Base-by-base conservation (phyloP, 2,888 invertebrate species). In the Pristionchus japonicus region DNA sequence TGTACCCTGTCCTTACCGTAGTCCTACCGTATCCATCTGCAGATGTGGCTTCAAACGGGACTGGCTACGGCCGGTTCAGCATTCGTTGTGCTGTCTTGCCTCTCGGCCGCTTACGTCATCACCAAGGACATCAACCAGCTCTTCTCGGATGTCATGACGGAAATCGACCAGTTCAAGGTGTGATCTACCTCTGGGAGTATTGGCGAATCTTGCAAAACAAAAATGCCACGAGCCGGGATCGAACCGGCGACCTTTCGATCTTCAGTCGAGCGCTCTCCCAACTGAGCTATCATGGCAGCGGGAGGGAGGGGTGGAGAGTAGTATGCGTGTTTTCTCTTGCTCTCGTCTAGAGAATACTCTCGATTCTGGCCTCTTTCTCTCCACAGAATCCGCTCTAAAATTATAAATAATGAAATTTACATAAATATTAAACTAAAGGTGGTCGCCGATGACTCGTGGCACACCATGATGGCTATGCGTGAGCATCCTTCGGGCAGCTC, bases 181-280 rank as follows among this genome's bases (percentile, higher is more conserved):
- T 87, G 23, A 6, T 13, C 43, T 23, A n/a, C 34, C n/a, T 34
- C 43, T 6, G 11, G 43, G 11, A 43, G 6, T 43, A 43, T 11
- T 43, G 6, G 43, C 6, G 43, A 88, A 86, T 82, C 6, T 9
- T 20, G 11, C 77, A 77, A 77, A 77, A 77, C 3, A n/a, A 27
- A 88, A 86, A 88, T 93, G 93, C 93, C 93, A 90, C 92, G 92
- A 93, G 91, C 93, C 93, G 93, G 93, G 93, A 93, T 93, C 92
- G 93, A 93, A 93, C 93, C 93, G 92, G 93, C 90, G 93, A 93
- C 94, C 91, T 94, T 93, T 93, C 93, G 93, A 94, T 93, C 93
- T 93, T 93, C 93, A 94, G 93, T 94, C 93, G 93, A 93, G 94
- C 93, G 93, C 93, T 94, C 93, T 93, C 93, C 93, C 93, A 92